These are phyloP conservation scores for Mormyrops attenuatus DNA, from an alignment of 2,797 vertebrate genomes.

Conservation along the genomic window DNA sequence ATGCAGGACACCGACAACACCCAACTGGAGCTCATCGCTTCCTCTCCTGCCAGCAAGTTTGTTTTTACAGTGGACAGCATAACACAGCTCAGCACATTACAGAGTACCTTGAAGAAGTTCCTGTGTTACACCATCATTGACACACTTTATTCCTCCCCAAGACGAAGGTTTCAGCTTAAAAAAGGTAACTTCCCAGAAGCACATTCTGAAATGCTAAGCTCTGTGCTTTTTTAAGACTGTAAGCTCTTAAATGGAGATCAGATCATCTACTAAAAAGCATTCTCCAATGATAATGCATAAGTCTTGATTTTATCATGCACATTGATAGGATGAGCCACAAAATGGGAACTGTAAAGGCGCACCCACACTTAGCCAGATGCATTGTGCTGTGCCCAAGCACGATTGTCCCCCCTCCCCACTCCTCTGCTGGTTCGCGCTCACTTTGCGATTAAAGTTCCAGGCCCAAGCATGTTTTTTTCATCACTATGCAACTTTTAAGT, in stretches of 20 bases:
- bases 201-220: not conserved
- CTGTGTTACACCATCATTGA: constrained; percentile 59
- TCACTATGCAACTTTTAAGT: not conserved
- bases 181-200: constrained; percentile 55
- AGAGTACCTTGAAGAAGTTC: constrained; percentile 54
- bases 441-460: not conserved
- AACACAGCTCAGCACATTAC: constrained; percentile 52
- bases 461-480: not conserved
- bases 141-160: constrained; percentile 25
- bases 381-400: not conserved
- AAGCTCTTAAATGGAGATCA: not conserved
- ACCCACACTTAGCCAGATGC: not conserved
- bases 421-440: not conserved
- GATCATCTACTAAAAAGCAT: not conserved
- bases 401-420: not conserved
- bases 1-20: constrained; percentile 46
- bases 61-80: constrained; percentile 58
- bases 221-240: not conserved
- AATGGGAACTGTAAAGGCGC: not conserved
- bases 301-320: not conserved
- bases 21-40: constrained; percentile 61
- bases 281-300: not conserved
- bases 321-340: not conserved
- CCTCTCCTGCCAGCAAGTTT: constrained; percentile 61
- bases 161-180: constrained; percentile 37